Evolutionary conservation across 2,888 invertebrate genomes (phyloP).

Genomic region (Melanotus villosus): DNA sequence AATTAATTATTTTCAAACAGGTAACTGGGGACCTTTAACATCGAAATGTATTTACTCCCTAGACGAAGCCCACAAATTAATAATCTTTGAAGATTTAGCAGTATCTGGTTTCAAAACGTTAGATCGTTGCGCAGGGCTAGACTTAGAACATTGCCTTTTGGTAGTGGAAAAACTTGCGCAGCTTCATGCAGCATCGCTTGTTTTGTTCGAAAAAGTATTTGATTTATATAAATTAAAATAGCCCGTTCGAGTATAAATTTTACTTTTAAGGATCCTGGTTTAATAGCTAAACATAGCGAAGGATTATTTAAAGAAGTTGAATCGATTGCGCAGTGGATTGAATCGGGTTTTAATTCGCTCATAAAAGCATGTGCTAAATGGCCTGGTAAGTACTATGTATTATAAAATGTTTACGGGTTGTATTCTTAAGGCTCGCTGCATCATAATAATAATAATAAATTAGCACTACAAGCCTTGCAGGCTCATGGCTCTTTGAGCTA

Average conservation of each 20-base stretch:
- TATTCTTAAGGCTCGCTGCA: no score
- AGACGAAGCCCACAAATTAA: conserved; percentile 59
- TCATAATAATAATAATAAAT: no score
- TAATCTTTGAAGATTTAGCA: conserved; percentile 73
- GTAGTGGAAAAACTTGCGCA: conserved; percentile 70
- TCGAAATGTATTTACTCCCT: conserved; percentile 27
- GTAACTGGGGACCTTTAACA: conserved; percentile 5
- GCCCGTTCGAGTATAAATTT: no score
- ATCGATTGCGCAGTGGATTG: conserved; percentile 49
- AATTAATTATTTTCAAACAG: no score
- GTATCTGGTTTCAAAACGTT: conserved; percentile 71
- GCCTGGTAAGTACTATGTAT: conserved; percentile 58
- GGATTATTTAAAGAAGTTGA: neutral
- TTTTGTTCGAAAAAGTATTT: conserved; percentile 70
- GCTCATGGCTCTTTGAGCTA: no score
- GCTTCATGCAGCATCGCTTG: conserved; percentile 72
- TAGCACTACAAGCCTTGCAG: no score
- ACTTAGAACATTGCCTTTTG: conserved; percentile 70
- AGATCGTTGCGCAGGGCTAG: conserved; percentile 70
- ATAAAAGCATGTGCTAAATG: conserved; percentile 66
- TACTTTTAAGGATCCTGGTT: neutral
- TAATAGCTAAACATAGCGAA: neutral
- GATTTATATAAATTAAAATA: neutral
- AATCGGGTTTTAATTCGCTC: conserved; percentile 56
- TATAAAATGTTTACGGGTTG: no score